Evolutionary conservation across 2,888 invertebrate genomes (phyloP), one percentile per base, ranked within the genome.

Genomic region (Drosophila atripex): DNA sequence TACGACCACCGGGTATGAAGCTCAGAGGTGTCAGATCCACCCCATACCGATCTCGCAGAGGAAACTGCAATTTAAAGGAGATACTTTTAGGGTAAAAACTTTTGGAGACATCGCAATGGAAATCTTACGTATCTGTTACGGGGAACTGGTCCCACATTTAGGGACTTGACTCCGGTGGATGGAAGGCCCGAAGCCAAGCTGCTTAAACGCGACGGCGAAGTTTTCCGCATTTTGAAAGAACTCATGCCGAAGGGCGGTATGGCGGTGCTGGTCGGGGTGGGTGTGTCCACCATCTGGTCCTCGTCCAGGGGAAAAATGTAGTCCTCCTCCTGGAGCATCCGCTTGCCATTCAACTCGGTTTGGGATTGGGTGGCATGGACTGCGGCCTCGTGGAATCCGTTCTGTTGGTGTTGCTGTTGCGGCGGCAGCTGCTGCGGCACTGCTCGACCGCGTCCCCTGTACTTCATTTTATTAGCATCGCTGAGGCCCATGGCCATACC

Each of bases 281-380:
- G 84, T 35, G 89, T 83, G 41, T 92, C 92, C 4, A 89, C 80
- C 74, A 91, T 90, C 75, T 94, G 94, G 86, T 96, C 96, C 80
- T 96, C 97, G 76, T 97, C 97, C 78, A 97, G 92, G 16, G 94
- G 94, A 90, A 97, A 97, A 90, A 97, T 97, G 89, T 97, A 94
- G 77, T 97, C 97, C 38, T 95, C 95, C 69, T 96, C 95, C 86
- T 90, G 88, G 39, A 88, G 73, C 54, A 85, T 78, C 11, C 92
- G 88, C 51, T 88, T 91, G 12, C 88, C 78, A 54, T 78, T 77
- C 4, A 75, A 16, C 16, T 79, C 79, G 1, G 76, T 75, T 53
- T 80, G 77, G 5, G 90, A 75, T 43, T 77, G 78, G 1, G 73
- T 43, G 28, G 60, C 70, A 8, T 78, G 76, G 7, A 73, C 69